These are phyloP conservation scores for Peromyscus leucopus DNA, from an alignment of 2,113 vertebrate species.

Conservation along the genomic window DNA sequence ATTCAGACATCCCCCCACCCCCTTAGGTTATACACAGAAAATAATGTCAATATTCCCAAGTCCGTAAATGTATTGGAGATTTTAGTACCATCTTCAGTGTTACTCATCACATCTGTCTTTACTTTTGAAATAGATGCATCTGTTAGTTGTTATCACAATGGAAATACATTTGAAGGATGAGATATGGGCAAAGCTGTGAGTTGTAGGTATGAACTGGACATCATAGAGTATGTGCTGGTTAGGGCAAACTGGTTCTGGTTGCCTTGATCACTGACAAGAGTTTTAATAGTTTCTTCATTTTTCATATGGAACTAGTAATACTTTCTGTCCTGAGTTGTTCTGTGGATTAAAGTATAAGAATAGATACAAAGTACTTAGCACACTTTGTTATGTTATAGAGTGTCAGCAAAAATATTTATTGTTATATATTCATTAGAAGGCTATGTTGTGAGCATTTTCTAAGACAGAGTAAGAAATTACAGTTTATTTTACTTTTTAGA, in stretches of 20 bases:
- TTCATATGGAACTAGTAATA: not conserved
- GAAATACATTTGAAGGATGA: not conserved
- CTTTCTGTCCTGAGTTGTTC: not conserved
- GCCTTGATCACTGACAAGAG: not conserved
- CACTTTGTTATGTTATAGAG: not conserved
- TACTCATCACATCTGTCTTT: not conserved
- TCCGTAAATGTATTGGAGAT: not conserved
- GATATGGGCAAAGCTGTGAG: not conserved
- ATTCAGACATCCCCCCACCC: not conserved
- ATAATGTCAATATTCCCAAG: not conserved
- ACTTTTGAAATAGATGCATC: not conserved
- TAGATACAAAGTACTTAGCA: not conserved
- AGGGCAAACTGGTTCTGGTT: not conserved
- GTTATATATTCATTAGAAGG: not conserved
- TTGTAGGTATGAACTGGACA: not conserved
- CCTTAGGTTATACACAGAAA: not conserved
- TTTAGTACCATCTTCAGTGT: not conserved
- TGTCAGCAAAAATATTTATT: not conserved
- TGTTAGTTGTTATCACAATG: not conserved
- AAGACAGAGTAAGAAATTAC: not conserved
- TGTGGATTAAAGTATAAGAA: not conserved
- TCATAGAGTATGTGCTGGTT: too few species aligned
- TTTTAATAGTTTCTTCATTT: not conserved
- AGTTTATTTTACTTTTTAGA: not conserved
- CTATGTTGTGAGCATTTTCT: too few species aligned